These are phyloP conservation scores for Caiman crocodilus DNA, from an alignment of 2,797 vertebrate species.

Conservation along the genomic window DNA sequence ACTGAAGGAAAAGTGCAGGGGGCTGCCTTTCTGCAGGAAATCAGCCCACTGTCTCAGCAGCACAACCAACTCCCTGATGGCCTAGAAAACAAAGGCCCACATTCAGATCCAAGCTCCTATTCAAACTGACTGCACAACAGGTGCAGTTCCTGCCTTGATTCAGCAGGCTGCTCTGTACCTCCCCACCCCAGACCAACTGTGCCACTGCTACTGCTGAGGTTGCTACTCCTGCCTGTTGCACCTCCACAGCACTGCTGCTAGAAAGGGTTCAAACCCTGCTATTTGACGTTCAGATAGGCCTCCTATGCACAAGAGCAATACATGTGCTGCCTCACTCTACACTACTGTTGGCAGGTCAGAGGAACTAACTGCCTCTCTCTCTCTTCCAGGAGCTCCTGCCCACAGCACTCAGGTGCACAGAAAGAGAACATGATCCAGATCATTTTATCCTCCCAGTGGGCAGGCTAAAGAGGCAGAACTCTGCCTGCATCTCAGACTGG, in stretches of 20 bases:
- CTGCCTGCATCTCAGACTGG: not conserved
- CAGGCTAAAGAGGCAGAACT: not conserved
- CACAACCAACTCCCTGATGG: rapidly evolving
- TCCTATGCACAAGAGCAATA: not conserved
- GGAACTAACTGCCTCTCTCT: rapidly evolving
- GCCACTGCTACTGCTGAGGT: not conserved
- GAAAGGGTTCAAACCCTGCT: not conserved
- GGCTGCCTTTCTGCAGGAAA: not conserved
- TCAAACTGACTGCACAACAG: not conserved
- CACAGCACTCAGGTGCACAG: rapidly evolving
- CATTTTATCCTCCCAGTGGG: not conserved
- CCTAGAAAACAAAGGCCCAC: not conserved
- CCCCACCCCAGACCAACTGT: not conserved
- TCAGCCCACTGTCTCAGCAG: not conserved
- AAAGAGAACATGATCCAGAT: not conserved
- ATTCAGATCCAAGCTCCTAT: not conserved
- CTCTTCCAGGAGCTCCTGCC: not conserved
- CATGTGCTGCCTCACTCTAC: not conserved
- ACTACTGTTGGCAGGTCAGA: rapidly evolving
- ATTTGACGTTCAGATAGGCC: not conserved
- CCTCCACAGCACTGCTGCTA: not conserved
- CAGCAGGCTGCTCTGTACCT: not conserved
- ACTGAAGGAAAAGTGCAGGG: rapidly evolving
- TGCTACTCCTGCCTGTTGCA: not conserved
- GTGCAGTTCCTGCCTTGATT: not conserved